Conservation (phyloP, 2,888 invertebrate genomes). For the Ophioninae sp. region DNA sequence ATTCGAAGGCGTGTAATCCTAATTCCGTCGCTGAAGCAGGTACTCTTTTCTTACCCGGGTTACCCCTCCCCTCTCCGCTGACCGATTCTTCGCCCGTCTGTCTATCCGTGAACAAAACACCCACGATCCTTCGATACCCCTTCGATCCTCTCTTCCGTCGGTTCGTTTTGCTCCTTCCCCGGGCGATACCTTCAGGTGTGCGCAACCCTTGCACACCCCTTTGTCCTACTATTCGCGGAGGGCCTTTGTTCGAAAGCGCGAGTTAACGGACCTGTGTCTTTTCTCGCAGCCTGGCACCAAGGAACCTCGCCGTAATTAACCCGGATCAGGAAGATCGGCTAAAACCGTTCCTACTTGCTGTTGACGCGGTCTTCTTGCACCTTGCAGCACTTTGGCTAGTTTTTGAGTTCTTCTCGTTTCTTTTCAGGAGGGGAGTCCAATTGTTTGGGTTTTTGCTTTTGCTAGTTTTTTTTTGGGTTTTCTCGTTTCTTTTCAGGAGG, state of each 20-base stretch:
- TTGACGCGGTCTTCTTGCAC: neutral
- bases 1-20: slow-evolving; percentile 74
- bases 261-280: neutral
- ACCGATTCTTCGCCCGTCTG: neutral
- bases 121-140: neutral
- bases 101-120: neutral
- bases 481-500: too few species aligned
- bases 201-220: neutral
- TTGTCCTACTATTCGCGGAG: neutral
- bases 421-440: too few species aligned
- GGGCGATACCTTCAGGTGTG: neutral
- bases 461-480: too few species aligned
- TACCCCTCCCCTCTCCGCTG: neutral
- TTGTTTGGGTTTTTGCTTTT: too few species aligned
- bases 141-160: slow-evolving; percentile 8
- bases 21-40: slow-evolving; percentile 69
- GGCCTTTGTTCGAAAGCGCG: slow-evolving; percentile 45
- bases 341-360: neutral
- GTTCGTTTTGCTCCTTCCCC: neutral
- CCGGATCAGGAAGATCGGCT: slow-evolving; percentile 31
- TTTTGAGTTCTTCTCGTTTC: neutral
- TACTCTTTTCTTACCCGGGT: slow-evolving; percentile 53
- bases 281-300: neutral
- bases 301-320: slow-evolving; percentile 47
- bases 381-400: neutral